Evolutionary conservation across 1,140 invertebrate genomes (phyloP), one percentile per base, ranked within the genome.

Genomic region (Mya arenaria): DNA sequence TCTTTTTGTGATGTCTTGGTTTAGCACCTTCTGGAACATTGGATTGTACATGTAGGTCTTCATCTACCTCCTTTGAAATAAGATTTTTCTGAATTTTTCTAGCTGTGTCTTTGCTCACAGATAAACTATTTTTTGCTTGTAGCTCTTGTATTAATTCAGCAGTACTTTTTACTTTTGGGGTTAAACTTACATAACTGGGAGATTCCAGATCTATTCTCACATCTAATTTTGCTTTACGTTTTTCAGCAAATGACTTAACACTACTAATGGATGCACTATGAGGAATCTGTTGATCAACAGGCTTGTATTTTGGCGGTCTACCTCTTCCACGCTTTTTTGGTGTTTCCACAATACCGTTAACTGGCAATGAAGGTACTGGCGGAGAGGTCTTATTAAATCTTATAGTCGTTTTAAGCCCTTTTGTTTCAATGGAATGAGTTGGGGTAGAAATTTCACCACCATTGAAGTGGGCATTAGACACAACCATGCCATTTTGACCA

Each of bases 101-200:
- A 56, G 93, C 87, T 56, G 91, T 88, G 80, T 86, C 85, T 82
- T 84, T 89, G 36, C 86, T 87, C 30, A 91, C 82, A 87, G 85
- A 92, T 84, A 94, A 91, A 83, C 95, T 93, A 84, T 89, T 90
- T 81, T 91, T 92, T 75, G 95, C 95, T 90, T 96, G 95, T 77
- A 97, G 93, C 88, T 96, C 95, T 48, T 96, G 96, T 69, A 97
- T 94, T 25, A 97, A 90, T 90, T 97, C 96, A 87, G 96, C 96
- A 30, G 96, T 97, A 1, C 96, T 97, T 94, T 97, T 97, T 0
- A 97, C 93, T 94, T 93, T 97, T 95, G 81, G 95, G 39, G 87
- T 87, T 65, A 83, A 82, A 37, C 82, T 82, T 23, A 68, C 83
- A 68, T 55, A 77, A 28, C 32, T 74, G 56, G 63, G 69, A 34